These are phyloP conservation scores for Ellobius talpinus DNA, from an alignment of 2,113 vertebrate species.

Conservation along the genomic window DNA sequence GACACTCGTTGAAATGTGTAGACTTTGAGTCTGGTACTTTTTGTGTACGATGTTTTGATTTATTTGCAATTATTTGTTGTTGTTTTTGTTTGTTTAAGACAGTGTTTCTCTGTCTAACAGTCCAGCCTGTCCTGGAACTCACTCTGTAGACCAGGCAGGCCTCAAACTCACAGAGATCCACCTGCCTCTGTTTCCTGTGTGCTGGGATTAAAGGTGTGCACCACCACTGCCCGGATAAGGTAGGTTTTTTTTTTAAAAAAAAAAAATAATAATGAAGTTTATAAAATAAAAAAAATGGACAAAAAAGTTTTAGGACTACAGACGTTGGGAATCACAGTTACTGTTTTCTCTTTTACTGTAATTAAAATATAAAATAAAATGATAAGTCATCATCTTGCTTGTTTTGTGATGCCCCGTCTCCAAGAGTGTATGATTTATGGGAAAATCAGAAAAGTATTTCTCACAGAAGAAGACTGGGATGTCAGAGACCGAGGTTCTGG, in stretches of 20 bases:
- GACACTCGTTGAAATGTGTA: not conserved
- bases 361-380: slow-evolving; percentile 54
- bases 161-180: no score
- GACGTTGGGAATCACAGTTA: not conserved
- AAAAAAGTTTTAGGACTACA: not conserved
- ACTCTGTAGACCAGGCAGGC: not conserved
- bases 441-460: not conserved
- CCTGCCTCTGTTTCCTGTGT: not conserved
- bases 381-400: slow-evolving; percentile 34
- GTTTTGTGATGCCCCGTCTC: not conserved
- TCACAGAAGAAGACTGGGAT: not conserved
- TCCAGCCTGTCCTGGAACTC: not conserved
- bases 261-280: not conserved
- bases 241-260: not conserved
- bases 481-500: not conserved
- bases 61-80: not conserved
- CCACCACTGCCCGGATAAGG: not conserved
- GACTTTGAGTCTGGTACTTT: not conserved
- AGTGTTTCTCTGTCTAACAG: not conserved
- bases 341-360: not conserved
- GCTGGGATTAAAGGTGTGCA: not conserved
- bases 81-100: not conserved
- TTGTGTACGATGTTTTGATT: not conserved
- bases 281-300: not conserved
- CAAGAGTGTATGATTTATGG: not conserved